These are phyloP conservation scores for Spisula solida DNA, from an alignment of 2,888 invertebrate species.

Conservation along the genomic window DNA sequence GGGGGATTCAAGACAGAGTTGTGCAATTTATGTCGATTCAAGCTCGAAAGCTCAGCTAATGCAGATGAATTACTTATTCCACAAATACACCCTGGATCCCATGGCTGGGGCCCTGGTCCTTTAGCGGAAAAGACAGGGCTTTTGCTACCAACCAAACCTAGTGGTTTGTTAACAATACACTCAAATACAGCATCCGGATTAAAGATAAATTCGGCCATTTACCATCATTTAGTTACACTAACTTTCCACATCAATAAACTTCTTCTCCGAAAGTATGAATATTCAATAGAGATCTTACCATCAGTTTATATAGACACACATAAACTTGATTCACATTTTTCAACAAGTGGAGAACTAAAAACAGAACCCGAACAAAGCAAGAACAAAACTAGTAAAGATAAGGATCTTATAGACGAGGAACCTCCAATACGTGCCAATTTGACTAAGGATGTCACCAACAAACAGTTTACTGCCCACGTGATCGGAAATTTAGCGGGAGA, in stretches of 20 bases:
- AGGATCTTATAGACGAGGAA: neutral
- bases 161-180: slow-evolving; percentile 48
- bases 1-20: slow-evolving; percentile 53
- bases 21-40: slow-evolving; percentile 46
- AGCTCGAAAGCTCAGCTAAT: slow-evolving; percentile 40
- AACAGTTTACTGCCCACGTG: slow-evolving; percentile 43
- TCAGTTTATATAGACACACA: slow-evolving; percentile 30
- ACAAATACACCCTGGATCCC: slow-evolving; percentile 45
- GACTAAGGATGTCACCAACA: slow-evolving; percentile 26
- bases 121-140: slow-evolving; percentile 59
- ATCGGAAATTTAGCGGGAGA: slow-evolving; percentile 42
- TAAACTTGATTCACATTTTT: slow-evolving; percentile 16
- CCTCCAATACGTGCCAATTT: slow-evolving; percentile 39
- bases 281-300: slow-evolving; percentile 54
- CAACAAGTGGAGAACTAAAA: slow-evolving; percentile 34
- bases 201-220: slow-evolving; percentile 18
- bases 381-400: neutral
- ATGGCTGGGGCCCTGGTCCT: slow-evolving; percentile 68
- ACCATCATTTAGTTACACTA: slow-evolving; percentile 40
- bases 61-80: slow-evolving; percentile 41
- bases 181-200: slow-evolving; percentile 1
- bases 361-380: neutral
- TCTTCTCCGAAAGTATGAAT: slow-evolving; percentile 54
- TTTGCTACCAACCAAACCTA: slow-evolving; percentile 56
- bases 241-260: slow-evolving; percentile 48